Percentiles rank a stretch among this genome's conserved stretches.
These are phyloP conservation scores for Phyto melanocephala DNA, from an alignment of 2,888 invertebrate species.

Conservation along the genomic window DNA sequence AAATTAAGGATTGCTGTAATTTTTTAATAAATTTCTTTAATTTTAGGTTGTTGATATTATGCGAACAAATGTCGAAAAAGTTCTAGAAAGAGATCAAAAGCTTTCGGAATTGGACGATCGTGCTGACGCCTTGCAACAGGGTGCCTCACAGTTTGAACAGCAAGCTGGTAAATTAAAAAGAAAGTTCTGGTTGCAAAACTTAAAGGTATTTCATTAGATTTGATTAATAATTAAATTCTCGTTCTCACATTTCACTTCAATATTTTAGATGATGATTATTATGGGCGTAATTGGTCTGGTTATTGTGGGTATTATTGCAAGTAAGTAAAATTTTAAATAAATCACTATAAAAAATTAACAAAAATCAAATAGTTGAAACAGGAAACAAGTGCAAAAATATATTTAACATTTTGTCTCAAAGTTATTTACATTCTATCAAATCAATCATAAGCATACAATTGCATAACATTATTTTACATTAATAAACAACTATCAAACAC, in stretches of 20 bases:
- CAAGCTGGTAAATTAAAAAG: constrained; percentile 97
- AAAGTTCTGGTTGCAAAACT: constrained; percentile 98
- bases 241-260: neutral
- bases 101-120: constrained; percentile 96
- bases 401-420: constrained; percentile 3
- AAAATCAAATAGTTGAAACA: neutral
- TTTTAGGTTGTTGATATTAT: constrained; percentile 93
- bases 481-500: neutral
- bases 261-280: constrained; percentile 92
- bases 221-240: neutral
- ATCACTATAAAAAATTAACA: neutral
- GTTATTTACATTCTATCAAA: neutral
- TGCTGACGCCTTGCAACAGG: constrained; percentile 96
- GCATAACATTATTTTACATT: too few relatives aligned
- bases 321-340: constrained; percentile 81
- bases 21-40: too few relatives aligned
- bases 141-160: constrained; percentile 97
- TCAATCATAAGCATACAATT: neutral
- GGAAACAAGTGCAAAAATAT: neutral
- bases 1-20: too few relatives aligned
- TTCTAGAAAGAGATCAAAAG: constrained; percentile 96
- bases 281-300: constrained; percentile 91
- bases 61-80: constrained; percentile 97
- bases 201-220: constrained; percentile 83
- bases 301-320: constrained; percentile 91